These are phyloP conservation scores for Serranus cabrilla DNA, from an alignment of 2,797 vertebrate species.

Conservation along the genomic window DNA sequence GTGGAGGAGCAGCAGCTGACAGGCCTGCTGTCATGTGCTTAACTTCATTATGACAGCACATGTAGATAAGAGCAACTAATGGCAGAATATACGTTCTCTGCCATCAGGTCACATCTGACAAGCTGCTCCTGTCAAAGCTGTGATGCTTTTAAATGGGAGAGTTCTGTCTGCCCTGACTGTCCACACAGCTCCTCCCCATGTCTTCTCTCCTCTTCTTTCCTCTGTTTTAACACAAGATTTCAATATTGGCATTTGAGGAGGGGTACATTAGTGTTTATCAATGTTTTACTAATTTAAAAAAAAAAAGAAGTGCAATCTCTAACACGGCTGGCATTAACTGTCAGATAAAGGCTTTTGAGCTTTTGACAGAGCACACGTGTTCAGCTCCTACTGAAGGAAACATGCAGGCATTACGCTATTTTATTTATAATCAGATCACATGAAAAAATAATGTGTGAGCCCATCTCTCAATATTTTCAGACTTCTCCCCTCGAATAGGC, in stretches of 20 bases:
- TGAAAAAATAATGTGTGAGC: too few species aligned
- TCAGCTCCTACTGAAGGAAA: too few species aligned
- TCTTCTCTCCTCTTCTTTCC: neutral
- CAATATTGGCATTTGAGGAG: neutral
- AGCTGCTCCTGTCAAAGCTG: conserved; percentile 55
- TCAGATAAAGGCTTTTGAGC: too few species aligned
- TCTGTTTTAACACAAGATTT: neutral
- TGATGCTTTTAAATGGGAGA: conserved; percentile 18
- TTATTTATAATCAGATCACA: too few species aligned
- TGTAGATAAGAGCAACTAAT: conserved; percentile 37
- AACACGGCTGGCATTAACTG: too few species aligned
- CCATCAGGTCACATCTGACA: conserved; percentile 46
- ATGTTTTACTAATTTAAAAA: too few species aligned
- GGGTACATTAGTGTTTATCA: neutral
- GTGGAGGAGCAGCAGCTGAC: conserved; percentile 33
- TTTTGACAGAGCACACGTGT: too few species aligned
- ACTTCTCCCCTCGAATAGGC: too few species aligned
- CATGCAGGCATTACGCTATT: too few species aligned
- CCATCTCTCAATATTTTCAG: too few species aligned
- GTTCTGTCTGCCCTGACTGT: conserved; percentile 1
- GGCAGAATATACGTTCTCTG: conserved; percentile 36
- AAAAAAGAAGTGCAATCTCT: too few species aligned
- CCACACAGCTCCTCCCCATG: conserved; percentile 9
- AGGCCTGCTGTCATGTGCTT: conserved; percentile 15
- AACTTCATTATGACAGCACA: conserved; percentile 38